Base-by-base conservation (phyloP, 2,797 vertebrate species). In the Corythornis leucogaster region DNA sequence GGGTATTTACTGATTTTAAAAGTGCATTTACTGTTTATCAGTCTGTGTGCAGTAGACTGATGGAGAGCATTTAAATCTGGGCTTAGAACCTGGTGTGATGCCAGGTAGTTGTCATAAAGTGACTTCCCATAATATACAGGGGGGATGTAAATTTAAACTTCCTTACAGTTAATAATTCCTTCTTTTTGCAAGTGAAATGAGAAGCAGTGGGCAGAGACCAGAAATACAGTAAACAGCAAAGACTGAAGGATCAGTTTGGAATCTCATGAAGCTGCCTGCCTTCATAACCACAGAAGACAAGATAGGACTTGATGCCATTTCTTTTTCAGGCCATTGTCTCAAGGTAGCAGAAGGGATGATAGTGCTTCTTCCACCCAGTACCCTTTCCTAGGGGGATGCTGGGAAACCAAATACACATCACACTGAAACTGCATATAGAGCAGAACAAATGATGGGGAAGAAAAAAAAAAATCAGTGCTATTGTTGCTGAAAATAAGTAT, bases 361-460 rank as follows among this genome's bases (percentile, higher is more conserved):
- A 38, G 33, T 84, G 48, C 35, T 69, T 14, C n/a, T 78, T 75
- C 46, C 24, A 14, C 21, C 68, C 22, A 28, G 33, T 33, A 24
- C 30, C 20, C 15, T 55, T 63, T 81, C 33, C 61, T 69, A 0
- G 0, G 0, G n/a, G 22, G 15, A 20, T 42, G 20, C 48, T 63
- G 55, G 66, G 50, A 76, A 73, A 40, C 45, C 42, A 68, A 16
- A n/a, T 31, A 20, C 80, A 61, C 7, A 24, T 21, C 33, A 25
- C 1, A 1, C 11, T 90, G 43, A 84, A 50, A 42, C 46, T 51
- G 11, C 18, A 61, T 7, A 30, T 5, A 33, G 63, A 84, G 33
- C 12, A 81, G 68, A 76, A 57, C 24, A 80, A 71, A 19, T 15
- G 48, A 67, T 76, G 11, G 55, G 21, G 78, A 76, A 80, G 43